Evolutionary conservation across 2,888 invertebrate species (phyloP).

Genomic region (Drosophila recens): DNA sequence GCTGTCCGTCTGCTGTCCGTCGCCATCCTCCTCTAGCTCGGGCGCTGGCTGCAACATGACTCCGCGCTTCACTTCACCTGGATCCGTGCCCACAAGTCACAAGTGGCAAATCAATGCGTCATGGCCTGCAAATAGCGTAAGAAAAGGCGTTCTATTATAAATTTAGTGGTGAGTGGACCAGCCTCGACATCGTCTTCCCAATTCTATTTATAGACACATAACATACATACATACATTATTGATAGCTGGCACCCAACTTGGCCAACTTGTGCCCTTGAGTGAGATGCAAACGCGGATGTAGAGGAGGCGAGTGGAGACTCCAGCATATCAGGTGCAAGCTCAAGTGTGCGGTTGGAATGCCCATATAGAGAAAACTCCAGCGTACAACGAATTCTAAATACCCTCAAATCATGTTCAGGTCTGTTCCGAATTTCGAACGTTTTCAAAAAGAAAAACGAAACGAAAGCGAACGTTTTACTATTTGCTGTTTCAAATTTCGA

Average conservation of each 20-base stretch:
- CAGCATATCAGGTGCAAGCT: slow-evolving; percentile 48
- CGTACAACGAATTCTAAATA: slow-evolving; percentile 2
- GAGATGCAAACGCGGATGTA: slow-evolving; percentile 20
- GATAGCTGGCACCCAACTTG: slow-evolving; percentile 22
- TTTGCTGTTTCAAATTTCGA: no score
- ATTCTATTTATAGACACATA: slow-evolving; percentile 56
- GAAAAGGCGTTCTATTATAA: slow-evolving; percentile 41
- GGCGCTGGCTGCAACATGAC: slow-evolving; percentile 67
- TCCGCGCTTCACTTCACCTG: slow-evolving; percentile 18
- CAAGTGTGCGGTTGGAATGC: slow-evolving; percentile 35
- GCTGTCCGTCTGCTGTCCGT: slow-evolving; percentile 80
- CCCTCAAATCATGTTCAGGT: no score
- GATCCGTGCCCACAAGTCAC: slow-evolving; percentile 7
- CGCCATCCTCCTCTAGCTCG: slow-evolving; percentile 57
- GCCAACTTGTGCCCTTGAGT: slow-evolving; percentile 37
- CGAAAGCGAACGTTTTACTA: no score
- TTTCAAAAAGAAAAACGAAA: no score
- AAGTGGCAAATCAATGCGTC: slow-evolving; percentile 55
- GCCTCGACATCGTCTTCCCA: slow-evolving; percentile 23
- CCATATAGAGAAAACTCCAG: background rate
- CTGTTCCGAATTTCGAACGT: no score
- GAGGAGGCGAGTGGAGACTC: slow-evolving; percentile 10
- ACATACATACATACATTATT: background rate
- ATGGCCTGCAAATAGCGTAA: slow-evolving; percentile 57
- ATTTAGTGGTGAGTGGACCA: slow-evolving; percentile 38